Evolutionary conservation across 2,797 vertebrate species (phyloP).

Genomic region (Macropodus opercularis): DNA sequence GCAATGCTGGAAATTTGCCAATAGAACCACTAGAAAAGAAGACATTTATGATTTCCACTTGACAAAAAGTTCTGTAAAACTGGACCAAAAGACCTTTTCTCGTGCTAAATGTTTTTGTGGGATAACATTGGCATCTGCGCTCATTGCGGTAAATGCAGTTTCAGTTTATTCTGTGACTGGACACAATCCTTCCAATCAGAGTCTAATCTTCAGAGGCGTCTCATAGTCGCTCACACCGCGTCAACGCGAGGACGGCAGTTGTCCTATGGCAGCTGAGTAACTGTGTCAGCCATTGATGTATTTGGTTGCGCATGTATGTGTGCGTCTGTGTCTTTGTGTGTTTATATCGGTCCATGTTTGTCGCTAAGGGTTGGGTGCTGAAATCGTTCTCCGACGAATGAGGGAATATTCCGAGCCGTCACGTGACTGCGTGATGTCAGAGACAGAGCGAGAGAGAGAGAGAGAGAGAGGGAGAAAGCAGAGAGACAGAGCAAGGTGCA

Average conservation of each 20-base stretch:
- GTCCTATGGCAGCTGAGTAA: slow-evolving; percentile 47
- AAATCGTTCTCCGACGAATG: slow-evolving; percentile 73
- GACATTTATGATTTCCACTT: no score
- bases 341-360: slow-evolving; percentile 48
- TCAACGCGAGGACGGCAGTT: slow-evolving; percentile 52
- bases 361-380: slow-evolving; percentile 62
- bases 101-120: no score
- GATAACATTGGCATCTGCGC: no score
- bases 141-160: no score
- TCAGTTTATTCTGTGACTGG: no score
- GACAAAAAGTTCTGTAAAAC: no score
- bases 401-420: slow-evolving; percentile 70
- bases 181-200: slow-evolving; percentile 35
- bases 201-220: slow-evolving; percentile 21
- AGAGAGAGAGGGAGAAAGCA: slow-evolving; percentile 46
- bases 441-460: no score
- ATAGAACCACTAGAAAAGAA: no score
- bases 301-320: slow-evolving; percentile 1
- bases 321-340: slow-evolving; percentile 26
- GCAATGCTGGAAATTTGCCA: no score
- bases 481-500: slow-evolving; percentile 71
- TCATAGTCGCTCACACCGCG: slow-evolving; percentile 24
- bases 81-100: no score
- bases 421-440: slow-evolving; percentile 80
- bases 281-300: slow-evolving; percentile 47